A percentile compares a stretch with the other conserved stretches of the same genome.
These are phyloP conservation scores for Drosophila fuyamai DNA, from an alignment of 1,140 invertebrate genomes.

Conservation along the genomic window DNA sequence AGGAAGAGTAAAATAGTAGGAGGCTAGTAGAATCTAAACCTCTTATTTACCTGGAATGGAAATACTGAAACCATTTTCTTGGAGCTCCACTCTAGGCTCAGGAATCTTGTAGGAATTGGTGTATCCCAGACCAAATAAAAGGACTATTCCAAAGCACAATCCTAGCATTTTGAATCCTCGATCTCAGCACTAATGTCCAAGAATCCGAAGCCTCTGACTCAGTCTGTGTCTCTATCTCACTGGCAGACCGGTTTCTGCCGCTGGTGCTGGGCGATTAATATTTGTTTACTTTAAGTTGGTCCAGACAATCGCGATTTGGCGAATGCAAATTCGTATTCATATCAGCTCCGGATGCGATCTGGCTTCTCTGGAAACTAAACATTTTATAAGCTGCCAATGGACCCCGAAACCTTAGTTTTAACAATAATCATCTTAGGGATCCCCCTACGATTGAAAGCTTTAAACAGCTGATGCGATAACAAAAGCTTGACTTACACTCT, in stretches of 20 bases:
- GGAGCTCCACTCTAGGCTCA: constrained; percentile 48
- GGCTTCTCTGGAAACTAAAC: constrained; percentile 9
- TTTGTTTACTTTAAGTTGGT: constrained; percentile 38
- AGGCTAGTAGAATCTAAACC: background rate
- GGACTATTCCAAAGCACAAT: constrained; percentile 19
- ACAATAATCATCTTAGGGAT: background rate
- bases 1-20: background rate
- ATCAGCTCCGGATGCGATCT: constrained; percentile 12
- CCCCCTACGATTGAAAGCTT: constrained; percentile 7
- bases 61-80: constrained; percentile 61
- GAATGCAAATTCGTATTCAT: constrained; percentile 16
- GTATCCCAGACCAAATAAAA: constrained; percentile 1
- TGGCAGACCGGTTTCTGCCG: constrained; percentile 14
- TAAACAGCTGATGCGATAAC: constrained; percentile 32
- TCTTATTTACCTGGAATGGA: constrained; percentile 68
- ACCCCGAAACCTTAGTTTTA: background rate
- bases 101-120: constrained; percentile 56
- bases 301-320: constrained; percentile 14
- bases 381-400: constrained; percentile 12
- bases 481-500: constrained; percentile 16
- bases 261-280: constrained; percentile 10
- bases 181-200: background rate
- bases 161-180: constrained; percentile 20
- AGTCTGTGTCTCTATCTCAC: constrained; percentile 25
- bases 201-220: constrained; percentile 38